Percentiles rank a stretch among this genome's conserved stretches.
Conservation (phyloP, 1,140 invertebrate species). For the Drosophila kohkoa region DNA sequence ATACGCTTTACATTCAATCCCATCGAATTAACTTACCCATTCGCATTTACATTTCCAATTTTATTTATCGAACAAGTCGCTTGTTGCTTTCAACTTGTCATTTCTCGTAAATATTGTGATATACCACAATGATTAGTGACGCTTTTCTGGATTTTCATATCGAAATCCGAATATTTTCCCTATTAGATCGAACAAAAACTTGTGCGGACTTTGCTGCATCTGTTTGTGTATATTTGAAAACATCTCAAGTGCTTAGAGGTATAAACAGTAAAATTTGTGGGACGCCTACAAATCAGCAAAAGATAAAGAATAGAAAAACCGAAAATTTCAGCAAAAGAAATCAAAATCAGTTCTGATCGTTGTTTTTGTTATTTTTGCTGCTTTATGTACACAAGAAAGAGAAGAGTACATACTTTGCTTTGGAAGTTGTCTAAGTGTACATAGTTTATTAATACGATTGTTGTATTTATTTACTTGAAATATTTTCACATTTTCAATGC, state of each 20-base stretch:
- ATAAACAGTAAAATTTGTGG: constrained; percentile 57
- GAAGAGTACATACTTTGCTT: constrained; percentile 11
- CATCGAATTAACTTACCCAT: neutral
- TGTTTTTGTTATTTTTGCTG: neutral
- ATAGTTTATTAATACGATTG: constrained; percentile 59
- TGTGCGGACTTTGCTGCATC: constrained; percentile 17
- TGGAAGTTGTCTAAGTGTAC: constrained; percentile 15
- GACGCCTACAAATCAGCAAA: constrained; percentile 20
- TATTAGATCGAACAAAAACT: neutral
- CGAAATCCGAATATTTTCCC: neutral
- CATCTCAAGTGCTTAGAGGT: constrained; percentile 63
- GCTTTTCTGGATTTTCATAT: constrained; percentile 1
- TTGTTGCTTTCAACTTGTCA: constrained; percentile 8
- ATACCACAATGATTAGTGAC: constrained; percentile 6
- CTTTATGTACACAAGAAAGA: neutral
- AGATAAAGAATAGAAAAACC: constrained; percentile 29
- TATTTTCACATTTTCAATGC: constrained; percentile 68
- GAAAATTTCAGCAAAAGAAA: constrained; percentile 11
- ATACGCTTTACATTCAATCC: neutral
- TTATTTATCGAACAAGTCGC: neutral
- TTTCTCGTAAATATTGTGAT: constrained; percentile 19
- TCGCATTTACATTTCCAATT: neutral
- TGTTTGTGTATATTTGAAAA: constrained; percentile 56
- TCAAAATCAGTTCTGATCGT: neutral
- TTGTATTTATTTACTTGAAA: constrained; percentile 72